Conservation (phyloP, 2,113 vertebrate genomes). For the Sylvietta virens region DNA sequence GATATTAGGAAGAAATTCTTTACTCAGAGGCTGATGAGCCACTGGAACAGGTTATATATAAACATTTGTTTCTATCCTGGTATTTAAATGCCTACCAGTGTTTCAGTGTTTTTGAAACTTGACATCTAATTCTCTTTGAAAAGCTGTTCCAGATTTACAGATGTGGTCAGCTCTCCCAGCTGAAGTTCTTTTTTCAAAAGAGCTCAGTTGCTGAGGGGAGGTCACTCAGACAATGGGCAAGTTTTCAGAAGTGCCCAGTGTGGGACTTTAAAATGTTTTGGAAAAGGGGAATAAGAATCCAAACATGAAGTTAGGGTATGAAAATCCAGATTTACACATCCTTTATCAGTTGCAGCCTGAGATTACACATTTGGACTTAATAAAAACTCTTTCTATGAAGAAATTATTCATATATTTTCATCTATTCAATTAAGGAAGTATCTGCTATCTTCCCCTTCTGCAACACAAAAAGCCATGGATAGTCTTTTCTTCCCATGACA, state of each 20-base stretch:
- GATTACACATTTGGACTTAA: not conserved
- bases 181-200: not conserved
- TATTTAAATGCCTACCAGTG: not conserved
- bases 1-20: not conserved
- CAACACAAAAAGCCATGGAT: not conserved
- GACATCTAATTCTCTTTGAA: slow-evolving; percentile 24
- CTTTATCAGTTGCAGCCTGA: not conserved
- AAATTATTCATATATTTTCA: not conserved
- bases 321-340: not conserved
- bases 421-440: not conserved
- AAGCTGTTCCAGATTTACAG: slow-evolving; percentile 13
- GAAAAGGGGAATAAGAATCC: not conserved
- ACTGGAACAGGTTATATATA: not conserved
- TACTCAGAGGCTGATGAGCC: not conserved
- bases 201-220: not conserved
- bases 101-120: not conserved
- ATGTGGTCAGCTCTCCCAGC: not conserved
- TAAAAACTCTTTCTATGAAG: not conserved
- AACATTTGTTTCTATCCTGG: not conserved
- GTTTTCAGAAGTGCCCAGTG: not conserved
- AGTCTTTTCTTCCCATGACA: not conserved
- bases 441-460: not conserved
- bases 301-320: not conserved
- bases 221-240: not conserved
- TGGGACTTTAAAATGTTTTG: not conserved